Percentiles rank a stretch among this genome's conserved stretches.
These are phyloP conservation scores for Stenotaenia linearis DNA, from an alignment of 2,888 invertebrate genomes.

Conservation along the genomic window DNA sequence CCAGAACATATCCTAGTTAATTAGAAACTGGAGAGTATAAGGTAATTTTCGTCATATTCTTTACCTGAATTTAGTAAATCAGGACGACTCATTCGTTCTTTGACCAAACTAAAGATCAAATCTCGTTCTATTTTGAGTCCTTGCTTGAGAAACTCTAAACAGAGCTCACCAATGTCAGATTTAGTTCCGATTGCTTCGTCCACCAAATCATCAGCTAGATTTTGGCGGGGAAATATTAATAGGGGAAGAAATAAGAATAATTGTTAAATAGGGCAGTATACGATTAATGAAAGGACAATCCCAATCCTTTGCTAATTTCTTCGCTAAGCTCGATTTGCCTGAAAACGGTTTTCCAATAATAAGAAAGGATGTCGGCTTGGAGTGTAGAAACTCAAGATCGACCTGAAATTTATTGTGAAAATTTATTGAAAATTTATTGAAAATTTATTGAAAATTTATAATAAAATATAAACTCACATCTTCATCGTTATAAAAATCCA, in stretches of 20 bases:
- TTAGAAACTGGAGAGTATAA: too few relatives aligned
- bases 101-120: not conserved
- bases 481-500: not conserved
- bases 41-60: too few relatives aligned
- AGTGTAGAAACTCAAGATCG: not conserved
- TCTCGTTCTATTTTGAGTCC: not conserved
- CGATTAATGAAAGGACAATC: not conserved
- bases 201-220: not conserved
- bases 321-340: not conserved
- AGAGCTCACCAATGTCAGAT: not conserved
- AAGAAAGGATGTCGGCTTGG: not conserved
- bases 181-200: not conserved
- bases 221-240: too few relatives aligned
- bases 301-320: not conserved
- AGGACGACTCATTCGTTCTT: not conserved
- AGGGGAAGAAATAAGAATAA: too few relatives aligned
- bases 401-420: not conserved
- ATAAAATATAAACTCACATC: not conserved
- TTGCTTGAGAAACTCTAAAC: not conserved
- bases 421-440: too few relatives aligned
- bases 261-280: too few relatives aligned
- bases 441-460: not conserved
- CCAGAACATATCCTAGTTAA: not conserved
- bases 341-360: not conserved
- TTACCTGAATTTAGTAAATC: not conserved